Evolutionary conservation across 2,888 invertebrate species (phyloP), one percentile per base, ranked within the genome.

Genomic region (Himalopsyche kuldschensis): DNA sequence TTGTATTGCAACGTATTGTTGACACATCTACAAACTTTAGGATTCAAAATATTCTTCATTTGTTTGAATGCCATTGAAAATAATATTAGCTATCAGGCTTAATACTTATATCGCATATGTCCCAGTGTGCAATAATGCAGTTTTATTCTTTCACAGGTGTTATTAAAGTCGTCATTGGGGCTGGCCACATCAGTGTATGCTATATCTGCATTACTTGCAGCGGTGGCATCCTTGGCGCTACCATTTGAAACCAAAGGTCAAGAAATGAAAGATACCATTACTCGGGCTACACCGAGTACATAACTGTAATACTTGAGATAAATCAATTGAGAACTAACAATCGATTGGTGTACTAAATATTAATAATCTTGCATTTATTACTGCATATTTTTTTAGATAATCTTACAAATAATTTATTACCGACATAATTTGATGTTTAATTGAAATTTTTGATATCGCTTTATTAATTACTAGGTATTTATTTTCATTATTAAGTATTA

Each of bases 181-280:
- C 92, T 95, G 82, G 95, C 96, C 0, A 95, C 95, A 11, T 93
- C 94, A 27, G 94, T 96, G 15, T 97, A 97, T 88, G 95, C 95
- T 0, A 87, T 93, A n/a, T 94, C 96, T 0, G 96, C 96, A 0
- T 86, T 97, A 0, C 88, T 95, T 77, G 96, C 97, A 10, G 95
- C 96, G 0, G 88, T 94, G 0, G 96, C 95, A 4, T 95, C 96
- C 84, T 90, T 96, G n/a, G 91, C 96, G 0, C 91, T 98, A 75
- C 97, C 97, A 4, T 96, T 97, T 80, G 97, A 97, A 90, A 96
- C 97, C 0, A 95, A 94, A 88, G 96, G 95, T 55, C 93, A 95
- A 86, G 95, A 95, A 87, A 91, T 94, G 90, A 90, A 92, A 35
- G 94, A 94, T 85, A 91, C 91, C 4, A 90, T 93, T 20, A 89